Evolutionary conservation across 2,888 invertebrate species (phyloP).

Genomic region (Eudasyphora cyanicolor): DNA sequence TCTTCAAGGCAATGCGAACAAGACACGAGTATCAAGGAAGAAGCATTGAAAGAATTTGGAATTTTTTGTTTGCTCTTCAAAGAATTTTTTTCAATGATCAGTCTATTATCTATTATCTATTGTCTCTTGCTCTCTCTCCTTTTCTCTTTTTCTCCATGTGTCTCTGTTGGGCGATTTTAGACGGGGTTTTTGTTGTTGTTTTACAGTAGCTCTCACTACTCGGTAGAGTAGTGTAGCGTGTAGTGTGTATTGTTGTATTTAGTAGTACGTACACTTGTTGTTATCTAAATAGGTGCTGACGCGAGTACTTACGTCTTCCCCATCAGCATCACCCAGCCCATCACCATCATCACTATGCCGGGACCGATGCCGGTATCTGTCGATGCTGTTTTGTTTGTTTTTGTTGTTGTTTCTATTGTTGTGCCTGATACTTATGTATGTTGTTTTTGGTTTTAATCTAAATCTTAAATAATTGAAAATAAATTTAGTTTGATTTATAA

Average conservation of each 20-base stretch:
- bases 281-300: constrained; percentile 58
- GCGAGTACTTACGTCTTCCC: constrained; percentile 46
- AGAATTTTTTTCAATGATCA: no score
- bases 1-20: no score
- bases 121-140: no score
- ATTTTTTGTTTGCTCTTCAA: no score
- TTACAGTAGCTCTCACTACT: no score
- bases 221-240: no score
- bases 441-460: constrained; percentile 2
- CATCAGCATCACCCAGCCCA: not conserved
- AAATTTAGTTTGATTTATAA: constrained; percentile 51
- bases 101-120: no score
- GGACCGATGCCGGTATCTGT: not conserved
- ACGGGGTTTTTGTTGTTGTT: no score
- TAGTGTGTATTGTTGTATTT: not conserved
- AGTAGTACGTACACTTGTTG: constrained; percentile 27
- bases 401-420: not conserved
- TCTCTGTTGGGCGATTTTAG: no score
- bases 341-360: not conserved
- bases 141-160: no score
- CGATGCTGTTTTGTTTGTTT: not conserved
- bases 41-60: no score
- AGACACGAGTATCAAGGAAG: no score
- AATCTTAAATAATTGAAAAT: constrained; percentile 23
- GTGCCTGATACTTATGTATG: not conserved